Conservation (phyloP, 2,113 vertebrate species). For the Thamnophis sirtalis region DNA sequence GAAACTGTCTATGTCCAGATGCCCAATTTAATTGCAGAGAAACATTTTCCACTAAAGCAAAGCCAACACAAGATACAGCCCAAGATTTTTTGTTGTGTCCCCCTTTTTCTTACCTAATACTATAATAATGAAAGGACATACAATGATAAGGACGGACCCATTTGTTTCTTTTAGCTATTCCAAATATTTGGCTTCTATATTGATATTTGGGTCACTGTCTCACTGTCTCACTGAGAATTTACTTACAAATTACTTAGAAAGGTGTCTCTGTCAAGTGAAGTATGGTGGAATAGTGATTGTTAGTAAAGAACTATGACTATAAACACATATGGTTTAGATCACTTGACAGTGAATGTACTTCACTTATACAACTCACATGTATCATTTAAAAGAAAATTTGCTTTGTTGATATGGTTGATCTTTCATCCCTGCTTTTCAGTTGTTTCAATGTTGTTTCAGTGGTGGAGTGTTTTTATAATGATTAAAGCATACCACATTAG, state of each 20-base stretch:
- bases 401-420: neutral
- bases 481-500: neutral
- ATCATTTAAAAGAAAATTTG: neutral
- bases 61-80: neutral
- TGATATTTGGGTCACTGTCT: conserved; percentile 8
- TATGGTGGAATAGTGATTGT: conserved; percentile 32
- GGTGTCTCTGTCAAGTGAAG: conserved; percentile 19
- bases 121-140: neutral
- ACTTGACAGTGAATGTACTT: conserved; percentile 22
- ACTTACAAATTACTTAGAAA: conserved; percentile 34
- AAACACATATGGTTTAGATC: neutral
- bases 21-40: neutral
- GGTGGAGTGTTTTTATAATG: neutral
- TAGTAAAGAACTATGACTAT: neutral
- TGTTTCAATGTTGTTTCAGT: too few relatives aligned
- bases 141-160: neutral
- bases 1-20: neutral
- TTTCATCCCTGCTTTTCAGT: neutral
- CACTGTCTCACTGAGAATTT: conserved; percentile 31
- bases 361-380: neutral
- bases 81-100: neutral
- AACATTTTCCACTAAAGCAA: neutral
- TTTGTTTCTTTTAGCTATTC: neutral
- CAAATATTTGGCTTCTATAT: neutral
- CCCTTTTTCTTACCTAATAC: neutral